Evolutionary conservation across 2,888 invertebrate genomes (phyloP), one percentile per base, ranked within the genome.

Genomic region (Amblyjoppa fuscipennis): DNA sequence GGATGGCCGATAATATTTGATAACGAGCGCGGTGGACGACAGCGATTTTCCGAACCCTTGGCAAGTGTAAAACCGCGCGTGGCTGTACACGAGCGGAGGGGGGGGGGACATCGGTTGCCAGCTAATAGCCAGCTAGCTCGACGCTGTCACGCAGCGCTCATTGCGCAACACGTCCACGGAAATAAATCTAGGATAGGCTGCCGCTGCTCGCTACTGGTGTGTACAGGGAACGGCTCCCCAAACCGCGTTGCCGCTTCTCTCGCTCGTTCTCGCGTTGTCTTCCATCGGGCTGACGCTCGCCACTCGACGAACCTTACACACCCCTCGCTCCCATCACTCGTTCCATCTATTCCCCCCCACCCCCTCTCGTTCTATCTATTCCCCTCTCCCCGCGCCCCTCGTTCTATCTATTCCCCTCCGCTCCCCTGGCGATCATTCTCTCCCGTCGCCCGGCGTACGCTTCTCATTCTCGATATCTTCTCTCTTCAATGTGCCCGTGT

Each of bases 101-200:
- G 25, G 28, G 59, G 59, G 11, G 59, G 28, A 70, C 69, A 82
- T 86, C 80, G 78, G 38, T 76, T 69, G 71, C 74, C 74, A 80
- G 77, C 73, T 78, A 85, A 87, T 84, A 87, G 84, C 74, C 75
- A 80, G 76, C 78, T 68, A 77, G 53, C 66, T 76, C 61, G 49
- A 68, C 79, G 51, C 81, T 82, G 82, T 85, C 88, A 84, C 86
- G 82, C 77, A 87, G 87, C 89, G 86, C 85, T 80, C 83, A 90
- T 91, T 91, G 90, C 91, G 91, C 91, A 91, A 92, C 89, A 90
- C 88, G 86, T 90, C 89, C 90, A 92, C 91, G 91, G 91, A 92
- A 92, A 92, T 92, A 92, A 92, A 91, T 91, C 90, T 92, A 91
- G 91, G 91, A 91, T 91, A 90, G 90, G 91, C 91, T 91, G 90